phyloP scores from a whole-genome alignment of 1,140 invertebrate species.

The Aphis craccivora region DNA sequence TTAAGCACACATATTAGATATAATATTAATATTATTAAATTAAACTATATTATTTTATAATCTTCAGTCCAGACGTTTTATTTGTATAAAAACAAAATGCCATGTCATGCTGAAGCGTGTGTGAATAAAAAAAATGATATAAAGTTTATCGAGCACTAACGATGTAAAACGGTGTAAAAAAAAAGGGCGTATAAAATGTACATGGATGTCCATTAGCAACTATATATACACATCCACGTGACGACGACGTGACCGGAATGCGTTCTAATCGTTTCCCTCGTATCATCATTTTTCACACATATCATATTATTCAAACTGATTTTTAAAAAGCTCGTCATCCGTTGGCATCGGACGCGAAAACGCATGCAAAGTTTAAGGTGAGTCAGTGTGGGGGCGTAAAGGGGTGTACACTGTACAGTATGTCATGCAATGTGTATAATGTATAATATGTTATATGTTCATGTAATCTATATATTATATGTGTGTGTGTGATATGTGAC shows the following conservation, averaged over 20 bases:
- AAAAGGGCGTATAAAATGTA: background rate
- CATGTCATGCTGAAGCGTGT: background rate
- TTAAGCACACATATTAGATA: too few relatives aligned
- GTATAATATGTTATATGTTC: background rate
- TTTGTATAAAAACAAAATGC: background rate
- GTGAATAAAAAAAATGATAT: background rate
- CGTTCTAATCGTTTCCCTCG: slow-evolving; percentile 2
- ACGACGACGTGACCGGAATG: slow-evolving; percentile 45
- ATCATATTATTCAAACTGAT: slow-evolving; percentile 30
- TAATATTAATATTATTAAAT: too few relatives aligned
- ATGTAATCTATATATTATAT: background rate
- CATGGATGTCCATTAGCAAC: slow-evolving; percentile 38
- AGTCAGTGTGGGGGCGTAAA: background rate
- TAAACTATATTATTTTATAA: background rate
- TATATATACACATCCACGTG: background rate
- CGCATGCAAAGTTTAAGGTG: background rate
- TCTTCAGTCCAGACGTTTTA: background rate
- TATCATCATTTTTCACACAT: slow-evolving; percentile 49
- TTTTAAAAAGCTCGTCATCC: slow-evolving; percentile 25
- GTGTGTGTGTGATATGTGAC: background rate
- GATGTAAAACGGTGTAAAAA: background rate
- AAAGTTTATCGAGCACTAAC: slow-evolving; percentile 25
- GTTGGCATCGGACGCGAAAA: background rate
- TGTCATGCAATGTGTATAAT: background rate
- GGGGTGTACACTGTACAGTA: background rate